These are phyloP conservation scores for Labeo rohita DNA, from an alignment of 2,113 vertebrate species.

Conservation along the genomic window DNA sequence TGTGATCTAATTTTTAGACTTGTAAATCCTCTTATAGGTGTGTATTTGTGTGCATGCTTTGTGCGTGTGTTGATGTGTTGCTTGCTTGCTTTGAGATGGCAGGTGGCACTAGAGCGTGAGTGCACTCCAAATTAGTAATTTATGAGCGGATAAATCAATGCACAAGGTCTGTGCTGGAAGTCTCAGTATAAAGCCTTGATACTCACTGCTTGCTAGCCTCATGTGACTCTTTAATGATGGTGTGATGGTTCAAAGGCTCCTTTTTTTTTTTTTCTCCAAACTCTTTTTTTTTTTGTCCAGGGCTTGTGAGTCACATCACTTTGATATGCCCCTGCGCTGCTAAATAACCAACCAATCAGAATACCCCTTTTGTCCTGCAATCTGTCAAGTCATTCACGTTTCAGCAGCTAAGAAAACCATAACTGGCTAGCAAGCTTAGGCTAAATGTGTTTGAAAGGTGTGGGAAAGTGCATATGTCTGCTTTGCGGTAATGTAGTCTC, in stretches of 20 bases:
- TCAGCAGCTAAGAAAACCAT: not conserved
- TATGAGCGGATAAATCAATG: slow-evolving; percentile 37
- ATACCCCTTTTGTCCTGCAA: not conserved
- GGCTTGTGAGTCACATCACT: not conserved
- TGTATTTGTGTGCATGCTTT: slow-evolving; percentile 17
- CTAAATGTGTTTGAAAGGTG: not conserved
- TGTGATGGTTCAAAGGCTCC: not conserved
- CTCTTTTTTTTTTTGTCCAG: not conserved
- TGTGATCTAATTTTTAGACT: slow-evolving; percentile 4
- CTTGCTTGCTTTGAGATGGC: slow-evolving; percentile 40
- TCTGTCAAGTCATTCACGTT: not conserved
- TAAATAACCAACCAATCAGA: not conserved
- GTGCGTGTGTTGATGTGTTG: slow-evolving; percentile 39
- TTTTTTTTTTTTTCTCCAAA: not conserved
- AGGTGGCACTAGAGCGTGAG: slow-evolving; percentile 37
- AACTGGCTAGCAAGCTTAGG: not conserved
- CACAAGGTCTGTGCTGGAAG: not conserved
- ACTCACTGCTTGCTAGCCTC: not conserved
- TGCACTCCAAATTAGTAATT: slow-evolving; percentile 11
- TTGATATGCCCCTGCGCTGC: not conserved
- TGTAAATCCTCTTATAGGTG: slow-evolving; percentile 5
- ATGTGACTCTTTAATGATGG: not conserved
- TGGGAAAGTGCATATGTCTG: not conserved
- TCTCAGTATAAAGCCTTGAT: not conserved
- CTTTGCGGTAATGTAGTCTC: not conserved